Base-by-base conservation (phyloP, 2,797 vertebrate genomes). In the Notamacropus eugenii region DNA sequence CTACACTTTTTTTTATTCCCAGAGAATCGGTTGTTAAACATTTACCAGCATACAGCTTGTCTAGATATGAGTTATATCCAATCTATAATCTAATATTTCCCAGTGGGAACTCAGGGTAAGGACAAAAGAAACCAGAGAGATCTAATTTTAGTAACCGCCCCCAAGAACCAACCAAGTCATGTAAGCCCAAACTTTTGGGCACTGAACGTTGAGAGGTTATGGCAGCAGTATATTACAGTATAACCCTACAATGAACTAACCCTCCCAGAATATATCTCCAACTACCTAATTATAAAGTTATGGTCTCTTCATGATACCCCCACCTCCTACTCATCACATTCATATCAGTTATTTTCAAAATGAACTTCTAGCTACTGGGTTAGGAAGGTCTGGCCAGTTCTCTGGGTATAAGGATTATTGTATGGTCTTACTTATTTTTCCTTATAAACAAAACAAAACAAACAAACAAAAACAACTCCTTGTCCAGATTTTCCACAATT, bases 401-500 rank as follows among this genome's bases (percentile, higher is more conserved):
- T 87, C 40, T 46, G 22, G 40, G 40, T 87, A 0, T 11, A 10
- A 87, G 22, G 46, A 50, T 50, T 46, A 10, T 46, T 24, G 5
- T 50, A 13, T 4, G 40, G 22, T 50, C 40, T 87, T 27, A 46
- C 46, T 87, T 87, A 12, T 87, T 87, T 87, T 87, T 87, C 22
- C 74, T 50, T 22, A 22, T 50, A 87, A 74, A 22, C n/a, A 74
- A 82, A 87, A 22, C 34, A n/a, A 57, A 57, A 9, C 57, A 58
- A 58, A 58, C 27, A 28, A 67, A n/a, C 34, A 74, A 74, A 74
- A 40, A 87, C 10, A 90, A 54, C 59, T 91, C 92, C 52, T 55
- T 93, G 92, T 40, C 46, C 67, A 46, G 92, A 90, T 94, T 40
- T 95, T n/a, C n/a, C 34, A n/a, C 62, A 67, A n/a, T 67, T 16